A percentile compares a stretch with the other conserved stretches of the same genome.
phyloP scores from a whole-genome alignment of 2,888 invertebrate genomes.

The Galerucella calmariensis region DNA sequence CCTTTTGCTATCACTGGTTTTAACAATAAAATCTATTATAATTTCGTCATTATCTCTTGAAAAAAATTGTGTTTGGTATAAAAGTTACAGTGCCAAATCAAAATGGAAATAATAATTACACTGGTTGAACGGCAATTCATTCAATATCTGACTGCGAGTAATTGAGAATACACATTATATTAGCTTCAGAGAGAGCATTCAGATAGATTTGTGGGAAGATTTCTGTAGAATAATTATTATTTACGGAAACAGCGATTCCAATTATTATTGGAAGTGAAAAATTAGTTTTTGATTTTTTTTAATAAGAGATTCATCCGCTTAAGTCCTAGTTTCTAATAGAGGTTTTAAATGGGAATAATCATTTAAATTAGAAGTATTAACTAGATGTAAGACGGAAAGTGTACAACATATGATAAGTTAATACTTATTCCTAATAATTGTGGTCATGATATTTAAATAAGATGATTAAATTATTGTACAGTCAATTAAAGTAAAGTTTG shows the following conservation, averaged over 20 bases:
- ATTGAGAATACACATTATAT: slow-evolving; percentile 20
- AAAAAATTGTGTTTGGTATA: slow-evolving; percentile 31
- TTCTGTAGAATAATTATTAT: slow-evolving; percentile 2
- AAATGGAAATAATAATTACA: slow-evolving; percentile 35
- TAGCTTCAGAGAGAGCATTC: slow-evolving; percentile 8
- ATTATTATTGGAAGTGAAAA: not conserved
- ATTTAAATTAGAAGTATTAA: no score
- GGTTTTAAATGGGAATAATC: no score
- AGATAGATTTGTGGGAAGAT: slow-evolving; percentile 17
- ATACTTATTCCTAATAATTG: no score
- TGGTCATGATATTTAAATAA: no score
- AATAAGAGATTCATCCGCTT: not conserved
- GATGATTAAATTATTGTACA: no score
- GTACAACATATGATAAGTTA: no score
- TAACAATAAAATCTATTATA: slow-evolving; percentile 31
- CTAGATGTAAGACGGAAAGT: no score
- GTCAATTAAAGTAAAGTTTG: no score
- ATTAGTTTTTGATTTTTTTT: not conserved
- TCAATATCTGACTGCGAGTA: slow-evolving; percentile 31
- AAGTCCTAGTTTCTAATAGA: no score
- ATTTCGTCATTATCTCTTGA: not conserved
- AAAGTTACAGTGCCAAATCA: slow-evolving; percentile 28
- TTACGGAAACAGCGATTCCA: not conserved
- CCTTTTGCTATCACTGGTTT: slow-evolving; percentile 6
- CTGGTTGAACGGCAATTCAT: slow-evolving; percentile 35